Conservation (phyloP, 1,140 invertebrate genomes). For the Glossosoma conforme region DNA sequence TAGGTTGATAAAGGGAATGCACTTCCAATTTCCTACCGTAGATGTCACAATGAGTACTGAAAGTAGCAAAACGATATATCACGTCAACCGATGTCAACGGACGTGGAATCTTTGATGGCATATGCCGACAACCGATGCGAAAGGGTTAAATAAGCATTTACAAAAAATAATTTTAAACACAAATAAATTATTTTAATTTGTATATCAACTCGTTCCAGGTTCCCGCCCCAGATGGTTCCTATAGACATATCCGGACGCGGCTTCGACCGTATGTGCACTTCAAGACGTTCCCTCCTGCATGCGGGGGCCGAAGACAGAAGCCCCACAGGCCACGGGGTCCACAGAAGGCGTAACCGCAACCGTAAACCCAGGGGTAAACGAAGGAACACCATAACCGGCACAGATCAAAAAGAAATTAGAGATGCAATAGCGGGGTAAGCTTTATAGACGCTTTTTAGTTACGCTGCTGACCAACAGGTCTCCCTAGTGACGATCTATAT, state of each 20-base stretch:
- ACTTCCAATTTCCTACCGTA: too few species aligned
- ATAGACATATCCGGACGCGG: constrained; percentile 81
- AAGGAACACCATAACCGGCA: constrained; percentile 85
- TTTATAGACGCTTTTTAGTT: constrained; percentile 39
- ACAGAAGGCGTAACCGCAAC: constrained; percentile 65
- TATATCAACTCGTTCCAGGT: constrained; percentile 52
- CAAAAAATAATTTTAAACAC: too few species aligned
- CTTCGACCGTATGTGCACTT: constrained; percentile 81
- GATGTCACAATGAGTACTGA: too few species aligned
- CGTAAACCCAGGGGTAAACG: constrained; percentile 73
- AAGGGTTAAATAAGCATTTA: too few species aligned
- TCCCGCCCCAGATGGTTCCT: constrained; percentile 77
- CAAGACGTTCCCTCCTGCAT: constrained; percentile 72
- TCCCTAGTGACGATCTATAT: too few species aligned
- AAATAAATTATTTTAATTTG: not conserved
- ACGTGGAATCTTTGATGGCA: too few species aligned
- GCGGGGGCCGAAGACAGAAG: constrained; percentile 47
- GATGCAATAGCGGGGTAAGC: constrained; percentile 73
- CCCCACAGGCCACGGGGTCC: constrained; percentile 44
- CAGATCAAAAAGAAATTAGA: constrained; percentile 79
- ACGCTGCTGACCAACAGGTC: too few species aligned
- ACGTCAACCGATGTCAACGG: too few species aligned
- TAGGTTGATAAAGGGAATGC: too few species aligned
- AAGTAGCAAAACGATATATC: too few species aligned
- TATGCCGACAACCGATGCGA: too few species aligned